These are phyloP conservation scores for Tipula helvola DNA, from an alignment of 2,888 invertebrate genomes.

Conservation along the genomic window DNA sequence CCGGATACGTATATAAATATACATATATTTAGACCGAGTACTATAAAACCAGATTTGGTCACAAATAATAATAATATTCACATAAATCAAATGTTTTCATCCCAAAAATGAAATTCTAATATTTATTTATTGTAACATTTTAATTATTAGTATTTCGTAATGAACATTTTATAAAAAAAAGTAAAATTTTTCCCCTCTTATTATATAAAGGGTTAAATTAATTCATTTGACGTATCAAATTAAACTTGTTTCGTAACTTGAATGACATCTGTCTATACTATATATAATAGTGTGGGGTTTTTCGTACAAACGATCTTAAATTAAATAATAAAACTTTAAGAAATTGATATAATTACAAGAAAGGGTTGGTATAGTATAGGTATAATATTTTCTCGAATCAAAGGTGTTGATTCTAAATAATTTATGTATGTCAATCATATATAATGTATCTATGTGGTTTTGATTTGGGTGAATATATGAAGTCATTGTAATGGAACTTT, in stretches of 20 bases:
- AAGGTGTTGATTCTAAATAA: background rate
- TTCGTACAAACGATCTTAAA: background rate
- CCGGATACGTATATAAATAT: background rate
- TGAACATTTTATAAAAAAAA: background rate
- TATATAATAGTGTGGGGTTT: background rate
- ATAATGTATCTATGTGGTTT: background rate
- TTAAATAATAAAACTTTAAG: background rate
- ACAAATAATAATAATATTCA: background rate
- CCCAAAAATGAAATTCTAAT: background rate
- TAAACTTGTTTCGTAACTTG: background rate
- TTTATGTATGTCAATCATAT: background rate
- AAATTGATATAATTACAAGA: background rate
- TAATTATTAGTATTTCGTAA: background rate
- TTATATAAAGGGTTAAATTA: background rate
- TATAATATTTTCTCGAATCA: background rate
- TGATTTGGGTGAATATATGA: background rate
- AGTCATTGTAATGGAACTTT: background rate
- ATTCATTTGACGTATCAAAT: background rate
- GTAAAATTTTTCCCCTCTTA: background rate
- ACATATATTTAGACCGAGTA: background rate
- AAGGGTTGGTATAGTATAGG: background rate
- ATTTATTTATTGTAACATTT: background rate
- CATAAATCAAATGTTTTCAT: slow-evolving; percentile 4
- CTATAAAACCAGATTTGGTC: background rate
- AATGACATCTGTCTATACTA: background rate